Conservation (phyloP, 2,888 invertebrate species). For the Ornithoptera alexandrae region DNA sequence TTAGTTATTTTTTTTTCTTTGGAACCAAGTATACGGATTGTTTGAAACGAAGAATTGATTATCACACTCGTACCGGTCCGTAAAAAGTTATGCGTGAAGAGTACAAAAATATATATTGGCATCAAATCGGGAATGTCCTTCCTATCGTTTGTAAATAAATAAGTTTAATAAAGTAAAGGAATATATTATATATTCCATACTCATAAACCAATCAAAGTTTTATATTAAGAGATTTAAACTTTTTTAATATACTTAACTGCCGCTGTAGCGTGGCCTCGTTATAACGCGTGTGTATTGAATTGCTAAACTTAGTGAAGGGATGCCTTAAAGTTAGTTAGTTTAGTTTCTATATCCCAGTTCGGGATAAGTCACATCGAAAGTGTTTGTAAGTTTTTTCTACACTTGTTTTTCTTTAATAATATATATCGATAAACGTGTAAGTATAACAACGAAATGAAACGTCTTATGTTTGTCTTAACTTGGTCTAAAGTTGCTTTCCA, state of each 20-base stretch:
- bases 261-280: not conserved
- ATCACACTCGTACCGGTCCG: no score
- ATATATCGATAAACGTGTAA: not conserved
- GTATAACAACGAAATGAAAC: no score
- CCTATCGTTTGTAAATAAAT: no score
- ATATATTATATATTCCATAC: not conserved
- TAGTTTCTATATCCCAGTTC: not conserved
- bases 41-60: no score
- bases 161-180: no score
- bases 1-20: no score
- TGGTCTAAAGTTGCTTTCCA: no score
- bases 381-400: not conserved
- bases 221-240: not conserved
- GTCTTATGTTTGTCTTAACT: no score
- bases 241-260: constrained; percentile 1
- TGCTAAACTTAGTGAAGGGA: not conserved
- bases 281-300: not conserved
- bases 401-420: not conserved
- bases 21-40: no score
- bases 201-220: not conserved
- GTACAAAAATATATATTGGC: no score
- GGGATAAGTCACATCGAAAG: not conserved
- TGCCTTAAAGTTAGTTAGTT: not conserved
- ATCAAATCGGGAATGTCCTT: no score
- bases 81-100: no score